These are phyloP conservation scores for Caenorhabditis becei DNA, from an alignment of 2,888 invertebrate species.

Conservation along the genomic window DNA sequence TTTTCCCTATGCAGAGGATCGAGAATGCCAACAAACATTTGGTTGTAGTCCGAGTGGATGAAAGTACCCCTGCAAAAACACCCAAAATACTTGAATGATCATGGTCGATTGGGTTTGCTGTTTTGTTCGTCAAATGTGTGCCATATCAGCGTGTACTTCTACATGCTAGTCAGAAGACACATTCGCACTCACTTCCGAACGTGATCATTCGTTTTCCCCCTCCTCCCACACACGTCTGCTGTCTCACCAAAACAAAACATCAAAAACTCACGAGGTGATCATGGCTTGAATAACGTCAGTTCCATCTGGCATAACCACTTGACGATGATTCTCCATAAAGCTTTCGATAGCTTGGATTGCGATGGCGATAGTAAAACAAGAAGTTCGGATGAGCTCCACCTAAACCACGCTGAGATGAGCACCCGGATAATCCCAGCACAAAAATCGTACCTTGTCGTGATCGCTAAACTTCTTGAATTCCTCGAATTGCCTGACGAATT, in stretches of 20 bases:
- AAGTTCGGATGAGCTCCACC: slow-evolving; percentile 48
- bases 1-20: slow-evolving; percentile 54
- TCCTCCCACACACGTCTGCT: background rate
- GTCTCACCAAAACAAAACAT: slow-evolving; percentile 28
- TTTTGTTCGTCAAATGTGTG: slow-evolving; percentile 32
- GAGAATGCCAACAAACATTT: slow-evolving; percentile 56
- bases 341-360: slow-evolving; percentile 60
- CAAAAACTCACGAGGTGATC: slow-evolving; percentile 29
- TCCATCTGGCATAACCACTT: slow-evolving; percentile 56
- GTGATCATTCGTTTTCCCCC: slow-evolving; percentile 31
- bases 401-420: slow-evolving; percentile 21
- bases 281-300: slow-evolving; percentile 43
- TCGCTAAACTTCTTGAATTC: slow-evolving; percentile 44
- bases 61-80: slow-evolving; percentile 27
- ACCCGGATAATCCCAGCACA: slow-evolving; percentile 1
- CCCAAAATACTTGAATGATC: background rate
- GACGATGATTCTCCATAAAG: slow-evolving; percentile 37
- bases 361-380: slow-evolving; percentile 49
- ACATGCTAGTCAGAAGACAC: slow-evolving; percentile 37
- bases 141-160: slow-evolving; percentile 2
- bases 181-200: slow-evolving; percentile 20
- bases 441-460: slow-evolving; percentile 35
- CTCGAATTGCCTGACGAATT: slow-evolving; percentile 38
- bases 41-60: slow-evolving; percentile 24
- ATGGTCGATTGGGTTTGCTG: slow-evolving; percentile 14